A percentile compares a stretch with the other conserved stretches of the same genome.
Evolutionary conservation across 1,140 invertebrate genomes (phyloP).

Genomic region (Ditylenchus dipsaci): DNA sequence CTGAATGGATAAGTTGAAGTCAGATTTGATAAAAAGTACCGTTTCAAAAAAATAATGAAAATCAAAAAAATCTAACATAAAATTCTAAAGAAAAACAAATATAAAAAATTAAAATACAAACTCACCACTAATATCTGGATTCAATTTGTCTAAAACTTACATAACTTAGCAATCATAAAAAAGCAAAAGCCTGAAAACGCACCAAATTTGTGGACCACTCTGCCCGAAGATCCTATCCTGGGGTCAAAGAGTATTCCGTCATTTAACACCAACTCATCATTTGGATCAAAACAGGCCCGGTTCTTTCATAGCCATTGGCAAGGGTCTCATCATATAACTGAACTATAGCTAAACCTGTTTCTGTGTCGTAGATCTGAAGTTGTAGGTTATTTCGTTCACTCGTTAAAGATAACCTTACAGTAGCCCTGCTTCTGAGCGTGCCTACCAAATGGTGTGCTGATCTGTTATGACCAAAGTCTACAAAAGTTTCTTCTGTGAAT

Average conservation of each 20-base stretch:
- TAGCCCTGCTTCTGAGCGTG: slow-evolving; percentile 69
- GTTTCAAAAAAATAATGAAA: too few relatives aligned
- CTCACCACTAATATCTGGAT: slow-evolving; percentile 78
- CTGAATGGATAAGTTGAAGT: too few relatives aligned
- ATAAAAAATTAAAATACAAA: slow-evolving; percentile 66
- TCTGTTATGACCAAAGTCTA: slow-evolving; percentile 79
- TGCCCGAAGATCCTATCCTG: slow-evolving; percentile 64
- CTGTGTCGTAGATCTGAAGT: slow-evolving; percentile 82
- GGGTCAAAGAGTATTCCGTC: slow-evolving; percentile 96
- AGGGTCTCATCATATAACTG: slow-evolving; percentile 70
- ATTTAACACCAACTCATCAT: slow-evolving; percentile 84
- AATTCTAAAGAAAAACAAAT: too few relatives aligned
- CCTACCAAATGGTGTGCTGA: slow-evolving; percentile 75
- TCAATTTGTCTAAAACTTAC: too few relatives aligned
- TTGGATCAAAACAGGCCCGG: slow-evolving; percentile 83
- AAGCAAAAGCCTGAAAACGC: slow-evolving; percentile 66
- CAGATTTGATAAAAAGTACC: too few relatives aligned
- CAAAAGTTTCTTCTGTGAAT: slow-evolving; percentile 77
- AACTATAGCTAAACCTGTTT: slow-evolving; percentile 71
- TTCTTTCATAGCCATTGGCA: slow-evolving; percentile 85
- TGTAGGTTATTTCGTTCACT: too few relatives aligned
- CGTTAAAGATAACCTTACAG: slow-evolving; percentile 65
- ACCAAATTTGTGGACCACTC: slow-evolving; percentile 85
- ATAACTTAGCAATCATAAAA: too few relatives aligned
- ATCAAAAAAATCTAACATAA: too few relatives aligned